Evolutionary conservation across 2,888 invertebrate species (phyloP), one percentile per base, ranked within the genome.

Genomic region (Pteria penguin): DNA sequence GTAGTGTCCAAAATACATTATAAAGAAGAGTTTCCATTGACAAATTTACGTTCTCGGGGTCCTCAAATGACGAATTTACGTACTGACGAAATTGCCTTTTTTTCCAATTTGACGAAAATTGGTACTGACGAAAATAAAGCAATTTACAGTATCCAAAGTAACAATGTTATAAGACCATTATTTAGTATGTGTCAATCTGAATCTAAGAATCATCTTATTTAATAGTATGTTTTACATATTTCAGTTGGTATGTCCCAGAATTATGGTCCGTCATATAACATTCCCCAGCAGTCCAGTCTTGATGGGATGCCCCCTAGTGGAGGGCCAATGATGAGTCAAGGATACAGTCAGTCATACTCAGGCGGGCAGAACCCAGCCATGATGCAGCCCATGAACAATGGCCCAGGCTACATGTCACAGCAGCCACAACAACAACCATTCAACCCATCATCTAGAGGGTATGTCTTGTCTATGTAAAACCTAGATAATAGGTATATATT

Each of bases 281-380:
- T 88, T 80, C 86, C 79, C 8, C 80, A 83, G 4, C 86, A 84
- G 78, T 45, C 57, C 5, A 75, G 74, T 55, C 86, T 87, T 78
- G 88, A 88, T 24, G 82, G 81, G 31, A 85, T 85, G 76, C 75
- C 77, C 14, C 74, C 71, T 0, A 76, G 75, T 8, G 78, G 83
- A 27, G 78, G 83, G 29, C 83, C 82, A 32, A 89, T 89, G 87
- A 82, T 87, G 81, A 79, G 84, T 52, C 86, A 83, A 75, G 83
- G 82, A 24, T 89, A 85, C 75, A 86, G 77, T 81, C 88, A 87
- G 74, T 81, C 85, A 4, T 88, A 86, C 76, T 85, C 84, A 58
- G 80, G 81, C 54, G 69, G 77, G 2, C 86, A 85, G 77, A 85
- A 83, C 68, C 80, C 83, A 1, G 77, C 76, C 45, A 87, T 88